Evolutionary conservation across 2,888 invertebrate species (phyloP).

Genomic region (Plebejus anna): DNA sequence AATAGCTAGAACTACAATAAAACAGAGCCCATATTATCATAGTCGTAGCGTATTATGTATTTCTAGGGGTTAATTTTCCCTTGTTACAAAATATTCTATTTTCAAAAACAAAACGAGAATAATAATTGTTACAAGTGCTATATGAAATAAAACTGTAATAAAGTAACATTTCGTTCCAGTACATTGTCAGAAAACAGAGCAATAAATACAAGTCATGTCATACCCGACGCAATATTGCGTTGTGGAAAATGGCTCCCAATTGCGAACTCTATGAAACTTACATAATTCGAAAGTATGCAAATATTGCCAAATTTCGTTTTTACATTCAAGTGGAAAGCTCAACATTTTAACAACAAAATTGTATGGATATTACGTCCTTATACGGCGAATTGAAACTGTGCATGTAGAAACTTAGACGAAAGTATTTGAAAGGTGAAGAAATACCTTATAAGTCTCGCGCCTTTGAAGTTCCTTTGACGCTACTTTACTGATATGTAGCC

Average conservation of each 20-base stretch:
- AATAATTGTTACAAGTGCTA: neutral
- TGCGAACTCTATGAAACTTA: slow-evolving; percentile 11
- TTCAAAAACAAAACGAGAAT: neutral
- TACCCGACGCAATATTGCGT: slow-evolving; percentile 14
- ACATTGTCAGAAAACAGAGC: slow-evolving; percentile 20
- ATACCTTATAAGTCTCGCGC: slow-evolving; percentile 17
- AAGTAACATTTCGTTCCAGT: slow-evolving; percentile 9
- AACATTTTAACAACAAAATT: neutral
- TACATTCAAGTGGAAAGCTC: neutral
- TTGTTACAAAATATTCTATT: neutral
- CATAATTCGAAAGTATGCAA: slow-evolving; percentile 4
- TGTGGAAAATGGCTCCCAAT: slow-evolving; percentile 3
- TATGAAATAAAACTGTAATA: slow-evolving; percentile 11
- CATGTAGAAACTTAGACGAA: slow-evolving; percentile 7
- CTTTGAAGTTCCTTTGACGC: slow-evolving; percentile 12
- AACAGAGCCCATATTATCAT: neutral
- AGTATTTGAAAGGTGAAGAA: slow-evolving; percentile 23
- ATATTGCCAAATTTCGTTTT: neutral
- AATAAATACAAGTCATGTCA: slow-evolving; percentile 9
- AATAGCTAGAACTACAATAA: neutral
- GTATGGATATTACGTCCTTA: neutral
- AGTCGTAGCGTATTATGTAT: neutral
- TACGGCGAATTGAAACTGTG: neutral
- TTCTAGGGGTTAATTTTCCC: neutral
- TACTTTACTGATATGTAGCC: slow-evolving; percentile 16